A percentile compares a stretch with the other conserved stretches of the same genome.
Conservation (phyloP, 1,140 invertebrate genomes). For the Portunus trituberculatus region DNA sequence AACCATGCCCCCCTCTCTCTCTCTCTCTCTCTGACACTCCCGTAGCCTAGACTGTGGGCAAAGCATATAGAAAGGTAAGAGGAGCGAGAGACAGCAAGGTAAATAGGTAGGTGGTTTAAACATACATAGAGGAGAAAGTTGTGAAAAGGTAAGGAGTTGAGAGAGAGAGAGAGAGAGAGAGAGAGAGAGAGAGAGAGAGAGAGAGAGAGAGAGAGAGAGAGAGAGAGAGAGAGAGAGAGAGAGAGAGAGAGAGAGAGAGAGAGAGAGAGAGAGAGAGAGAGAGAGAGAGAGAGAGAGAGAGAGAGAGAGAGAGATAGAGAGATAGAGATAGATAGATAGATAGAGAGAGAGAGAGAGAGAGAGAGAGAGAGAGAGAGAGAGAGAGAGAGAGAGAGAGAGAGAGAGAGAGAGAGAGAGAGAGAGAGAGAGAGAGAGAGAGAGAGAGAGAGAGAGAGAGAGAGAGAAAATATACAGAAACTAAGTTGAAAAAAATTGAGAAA, state of each 20-base stretch:
- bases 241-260: slow-evolving; percentile 11
- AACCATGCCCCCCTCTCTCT: too few species aligned
- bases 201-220: too few species aligned
- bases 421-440: slow-evolving; percentile 11
- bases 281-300: slow-evolving; percentile 11
- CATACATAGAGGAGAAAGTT: too few species aligned
- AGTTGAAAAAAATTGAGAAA: neutral
- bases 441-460: neutral
- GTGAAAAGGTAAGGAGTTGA: too few species aligned
- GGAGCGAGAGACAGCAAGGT: too few species aligned
- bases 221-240: neutral
- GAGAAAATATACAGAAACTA: neutral
- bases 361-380: neutral
- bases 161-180: too few species aligned
- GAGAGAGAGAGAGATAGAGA: neutral
- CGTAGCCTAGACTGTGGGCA: too few species aligned
- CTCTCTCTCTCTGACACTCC: too few species aligned
- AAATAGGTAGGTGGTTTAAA: neutral
- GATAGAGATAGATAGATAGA: too few species aligned
- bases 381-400: slow-evolving; percentile 11
- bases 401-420: slow-evolving; percentile 11
- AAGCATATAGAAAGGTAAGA: too few species aligned
- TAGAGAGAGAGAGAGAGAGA: too few species aligned
- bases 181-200: too few species aligned
- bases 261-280: slow-evolving; percentile 11